Percentiles rank a stretch among this genome's conserved stretches.
Evolutionary conservation across 2,113 vertebrate species (phyloP).

Genomic region (Varanus komodoensis): DNA sequence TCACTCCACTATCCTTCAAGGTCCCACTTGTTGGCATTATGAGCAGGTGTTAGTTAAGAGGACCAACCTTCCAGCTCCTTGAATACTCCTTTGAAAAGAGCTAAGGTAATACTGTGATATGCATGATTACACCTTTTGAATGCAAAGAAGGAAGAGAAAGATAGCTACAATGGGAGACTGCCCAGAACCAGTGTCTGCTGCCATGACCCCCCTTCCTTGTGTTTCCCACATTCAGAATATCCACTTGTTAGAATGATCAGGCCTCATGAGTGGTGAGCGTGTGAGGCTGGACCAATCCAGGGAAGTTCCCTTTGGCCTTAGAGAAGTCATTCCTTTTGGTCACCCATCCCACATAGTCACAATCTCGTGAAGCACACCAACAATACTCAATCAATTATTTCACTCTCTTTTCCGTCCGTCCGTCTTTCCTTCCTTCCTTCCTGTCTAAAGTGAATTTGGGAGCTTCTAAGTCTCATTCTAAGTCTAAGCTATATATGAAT

Average conservation of each 20-base stretch:
- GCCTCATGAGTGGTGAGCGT: background rate
- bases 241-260: background rate
- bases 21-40: background rate
- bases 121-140: too few species aligned
- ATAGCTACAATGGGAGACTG: background rate
- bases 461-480: background rate
- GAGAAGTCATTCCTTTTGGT: background rate
- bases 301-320: background rate
- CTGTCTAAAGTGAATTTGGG: background rate
- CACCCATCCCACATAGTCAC: background rate
- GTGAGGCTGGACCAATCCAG: background rate
- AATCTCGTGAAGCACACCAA: background rate
- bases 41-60: background rate
- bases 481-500: background rate
- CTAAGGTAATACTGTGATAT: background rate
- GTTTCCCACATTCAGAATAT: background rate
- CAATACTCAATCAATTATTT: background rate
- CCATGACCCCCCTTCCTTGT: too few species aligned
- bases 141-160: too few species aligned
- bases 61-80: background rate
- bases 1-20: background rate
- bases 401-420: too few species aligned
- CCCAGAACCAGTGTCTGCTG: too few species aligned
- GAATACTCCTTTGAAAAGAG: background rate
- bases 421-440: too few species aligned